Percentiles rank a stretch among this genome's conserved stretches.
Conservation (phyloP, 2,113 vertebrate genomes). For the Barnardius zonarius region DNA sequence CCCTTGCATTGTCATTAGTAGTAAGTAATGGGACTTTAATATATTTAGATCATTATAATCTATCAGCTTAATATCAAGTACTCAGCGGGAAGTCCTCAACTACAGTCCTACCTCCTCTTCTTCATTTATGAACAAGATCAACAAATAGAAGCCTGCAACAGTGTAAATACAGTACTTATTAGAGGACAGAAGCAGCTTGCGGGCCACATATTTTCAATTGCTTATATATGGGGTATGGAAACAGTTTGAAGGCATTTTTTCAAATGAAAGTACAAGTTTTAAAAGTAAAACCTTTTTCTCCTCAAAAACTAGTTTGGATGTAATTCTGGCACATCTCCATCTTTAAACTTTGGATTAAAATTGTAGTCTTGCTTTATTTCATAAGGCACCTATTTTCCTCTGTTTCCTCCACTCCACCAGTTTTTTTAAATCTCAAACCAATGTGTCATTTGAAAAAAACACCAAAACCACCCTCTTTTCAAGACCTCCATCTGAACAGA, state of each 20-base stretch:
- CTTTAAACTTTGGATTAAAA: neutral
- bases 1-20: constrained; percentile 41
- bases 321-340: neutral
- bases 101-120: neutral
- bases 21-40: constrained; percentile 65
- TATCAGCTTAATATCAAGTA: constrained; percentile 50
- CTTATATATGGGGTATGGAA: neutral
- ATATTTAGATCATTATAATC: constrained; percentile 55
- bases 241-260: neutral
- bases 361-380: neutral
- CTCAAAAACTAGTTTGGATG: neutral
- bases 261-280: neutral
- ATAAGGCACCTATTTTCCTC: neutral
- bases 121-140: neutral
- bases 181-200: neutral
- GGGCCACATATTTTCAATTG: neutral
- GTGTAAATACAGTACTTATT: neutral
- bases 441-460: neutral
- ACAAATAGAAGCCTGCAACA: neutral
- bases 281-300: neutral
- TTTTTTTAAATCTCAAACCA: neutral
- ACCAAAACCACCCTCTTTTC: neutral
- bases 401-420: rapidly evolving
- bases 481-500: neutral
- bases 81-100: constrained; percentile 13